Evolutionary conservation across 2,113 vertebrate genomes (phyloP), one percentile per base, ranked within the genome.

Genomic region (Podarcis raffonei): DNA sequence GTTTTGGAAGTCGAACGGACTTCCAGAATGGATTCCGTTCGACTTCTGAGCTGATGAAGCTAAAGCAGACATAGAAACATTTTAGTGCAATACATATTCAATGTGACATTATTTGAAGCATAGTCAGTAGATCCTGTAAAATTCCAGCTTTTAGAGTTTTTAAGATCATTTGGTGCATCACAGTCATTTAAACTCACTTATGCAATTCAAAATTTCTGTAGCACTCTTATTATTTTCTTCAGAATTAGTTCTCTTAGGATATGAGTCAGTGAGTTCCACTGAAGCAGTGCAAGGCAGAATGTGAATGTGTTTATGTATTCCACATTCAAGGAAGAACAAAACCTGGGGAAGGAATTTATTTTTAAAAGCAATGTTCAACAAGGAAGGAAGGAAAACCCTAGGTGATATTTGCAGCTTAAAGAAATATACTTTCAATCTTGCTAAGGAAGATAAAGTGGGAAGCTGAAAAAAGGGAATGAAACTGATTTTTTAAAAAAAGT

Each of bases 121-220:
- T 25, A 59, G 22, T 75, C 48, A 75, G 71, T 37, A 74, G 18
- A 75, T 12, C 48, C 48, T 59, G 71, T 75, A 75, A 74, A 74
- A 75, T 75, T 74, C 32, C 48, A 85, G 71, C 71, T 62, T 48
- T 85, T 75, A 75, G 48, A 37, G 42, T 75, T 59, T 75, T 59
- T 20, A 59, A 83, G 15, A 85, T 59, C 71, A 75, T 59, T 85
- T 85, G 48, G 37, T 75, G 22, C 83, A 74, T 85, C 72, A 84
- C 82, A 62, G 83, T 74, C 74, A 85, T 85, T 85, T 85, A 85
- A 85, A 23, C 22, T 85, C 83, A 74, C 48, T 85, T 85, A 75
- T 59, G 71, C 59, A 75, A 85, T 75, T 75, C 71, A 75, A 59
- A 57, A 85, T 75, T 75, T 37, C 83, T 85, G 20, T 62, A 30